Conservation (phyloP, 2,888 invertebrate genomes). For the Tipula vernalis region DNA sequence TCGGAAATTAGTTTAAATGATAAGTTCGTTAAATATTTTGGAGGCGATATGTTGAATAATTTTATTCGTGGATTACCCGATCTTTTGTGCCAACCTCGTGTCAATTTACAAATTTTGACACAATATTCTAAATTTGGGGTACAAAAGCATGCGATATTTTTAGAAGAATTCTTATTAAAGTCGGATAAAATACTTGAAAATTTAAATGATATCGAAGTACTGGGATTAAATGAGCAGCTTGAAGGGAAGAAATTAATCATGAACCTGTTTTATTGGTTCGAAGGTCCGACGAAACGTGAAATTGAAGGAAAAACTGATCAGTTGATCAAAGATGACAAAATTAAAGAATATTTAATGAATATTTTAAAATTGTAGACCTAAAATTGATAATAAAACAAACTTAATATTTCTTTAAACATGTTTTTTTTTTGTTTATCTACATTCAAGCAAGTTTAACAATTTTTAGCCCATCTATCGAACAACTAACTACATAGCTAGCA, state of each 20-base stretch:
- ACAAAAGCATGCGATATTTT: not conserved
- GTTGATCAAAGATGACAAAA: not conserved
- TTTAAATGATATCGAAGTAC: conserved; percentile 25
- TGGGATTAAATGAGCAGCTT: conserved; percentile 32
- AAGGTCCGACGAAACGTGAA: not conserved
- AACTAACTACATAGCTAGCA: not conserved
- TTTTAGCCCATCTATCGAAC: not conserved
- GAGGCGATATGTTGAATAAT: not conserved
- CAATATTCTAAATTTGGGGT: not conserved
- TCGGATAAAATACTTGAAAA: conserved; percentile 18
- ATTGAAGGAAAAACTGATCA: not conserved
- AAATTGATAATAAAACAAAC: not conserved
- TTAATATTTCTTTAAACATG: not conserved
- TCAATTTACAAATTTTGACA: not conserved
- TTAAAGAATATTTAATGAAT: not conserved
- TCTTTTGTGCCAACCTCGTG: not conserved
- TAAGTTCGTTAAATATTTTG: not conserved
- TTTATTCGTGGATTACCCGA: not conserved
- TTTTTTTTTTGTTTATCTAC: not conserved
- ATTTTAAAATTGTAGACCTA: not conserved
- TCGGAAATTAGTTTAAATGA: not conserved
- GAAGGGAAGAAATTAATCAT: conserved; percentile 40
- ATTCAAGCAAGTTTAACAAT: not conserved
- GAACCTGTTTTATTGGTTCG: conserved; percentile 40
- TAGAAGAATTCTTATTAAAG: not conserved